Conservation (phyloP, 64 coral and sea anemone genomes). For the Orbicella faveolata region DNA sequence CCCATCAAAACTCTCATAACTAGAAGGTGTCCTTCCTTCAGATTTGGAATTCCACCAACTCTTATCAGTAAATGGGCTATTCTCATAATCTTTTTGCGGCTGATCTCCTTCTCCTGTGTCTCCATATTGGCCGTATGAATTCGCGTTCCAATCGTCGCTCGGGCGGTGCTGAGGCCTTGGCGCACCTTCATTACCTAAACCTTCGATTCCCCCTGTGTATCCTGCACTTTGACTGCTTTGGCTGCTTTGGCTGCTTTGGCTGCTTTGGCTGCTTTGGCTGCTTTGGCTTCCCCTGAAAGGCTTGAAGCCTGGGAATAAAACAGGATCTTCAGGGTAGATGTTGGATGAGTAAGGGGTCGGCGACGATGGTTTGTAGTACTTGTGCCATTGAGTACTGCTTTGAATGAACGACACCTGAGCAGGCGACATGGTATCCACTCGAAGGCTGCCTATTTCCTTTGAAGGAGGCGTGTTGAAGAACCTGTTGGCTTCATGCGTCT, state of each 20-base stretch:
- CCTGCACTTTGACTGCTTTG: neutral
- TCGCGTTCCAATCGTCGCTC: constrained; percentile 5
- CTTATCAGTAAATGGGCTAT: constrained; percentile 25
- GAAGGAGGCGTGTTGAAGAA: constrained; percentile 20
- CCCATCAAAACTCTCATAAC: constrained; percentile 36
- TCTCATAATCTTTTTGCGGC: constrained; percentile 13
- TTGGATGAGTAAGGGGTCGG: neutral
- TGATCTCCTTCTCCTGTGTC: neutral
- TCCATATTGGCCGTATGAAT: constrained; percentile 4
- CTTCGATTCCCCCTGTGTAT: neutral
- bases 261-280: neutral
- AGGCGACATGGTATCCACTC: constrained; percentile 66
- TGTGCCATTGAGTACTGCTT: constrained; percentile 61
- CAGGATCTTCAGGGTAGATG: constrained; percentile 69
- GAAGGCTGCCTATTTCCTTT: constrained; percentile 21
- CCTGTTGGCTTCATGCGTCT: constrained; percentile 42
- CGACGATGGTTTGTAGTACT: constrained; percentile 45
- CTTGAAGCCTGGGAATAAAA: constrained; percentile 42
- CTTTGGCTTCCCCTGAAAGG: neutral
- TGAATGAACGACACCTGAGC: constrained; percentile 62
- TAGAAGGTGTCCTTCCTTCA: neutral
- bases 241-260: neutral
- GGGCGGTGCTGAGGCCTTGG: neutral
- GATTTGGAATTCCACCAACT: constrained; percentile 40
- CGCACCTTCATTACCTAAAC: neutral